These are phyloP conservation scores for Matsumyia berberina DNA, from an alignment of 2,888 invertebrate species.

Conservation along the genomic window DNA sequence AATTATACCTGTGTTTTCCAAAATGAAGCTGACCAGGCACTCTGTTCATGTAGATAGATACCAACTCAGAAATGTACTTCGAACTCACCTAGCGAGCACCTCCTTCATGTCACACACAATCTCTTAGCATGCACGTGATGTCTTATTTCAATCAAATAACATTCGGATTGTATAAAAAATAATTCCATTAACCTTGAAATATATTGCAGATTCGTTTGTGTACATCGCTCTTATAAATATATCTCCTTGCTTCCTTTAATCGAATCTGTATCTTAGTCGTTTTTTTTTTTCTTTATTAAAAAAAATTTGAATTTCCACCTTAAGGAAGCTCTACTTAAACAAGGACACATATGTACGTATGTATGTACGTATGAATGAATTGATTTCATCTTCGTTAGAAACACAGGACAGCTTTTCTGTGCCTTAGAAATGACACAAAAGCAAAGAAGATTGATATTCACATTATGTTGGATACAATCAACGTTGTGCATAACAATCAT, in stretches of 20 bases:
- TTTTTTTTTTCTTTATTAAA: neutral
- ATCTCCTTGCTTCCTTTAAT: neutral
- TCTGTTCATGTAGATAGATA: no score
- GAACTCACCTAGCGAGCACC: neutral
- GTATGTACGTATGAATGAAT: no score
- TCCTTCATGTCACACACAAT: neutral
- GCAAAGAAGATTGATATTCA: constrained; percentile 7
- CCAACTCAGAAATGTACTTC: no score
- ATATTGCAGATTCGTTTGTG: neutral
- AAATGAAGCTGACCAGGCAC: no score
- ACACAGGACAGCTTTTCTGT: neutral
- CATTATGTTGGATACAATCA: neutral
- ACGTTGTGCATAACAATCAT: neutral
- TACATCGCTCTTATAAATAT: neutral
- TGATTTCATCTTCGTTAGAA: neutral
- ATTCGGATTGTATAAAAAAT: neutral
- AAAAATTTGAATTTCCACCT: constrained; percentile 1
- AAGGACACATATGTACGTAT: neutral
- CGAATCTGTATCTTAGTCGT: neutral
- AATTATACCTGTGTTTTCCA: no score
- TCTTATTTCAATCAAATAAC: neutral
- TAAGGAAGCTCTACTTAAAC: neutral
- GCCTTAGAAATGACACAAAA: neutral
- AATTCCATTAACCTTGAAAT: neutral
- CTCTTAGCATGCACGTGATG: neutral